Evolutionary conservation across 1,140 invertebrate genomes (phyloP).

Genomic region (Latrodectus geometricus): DNA sequence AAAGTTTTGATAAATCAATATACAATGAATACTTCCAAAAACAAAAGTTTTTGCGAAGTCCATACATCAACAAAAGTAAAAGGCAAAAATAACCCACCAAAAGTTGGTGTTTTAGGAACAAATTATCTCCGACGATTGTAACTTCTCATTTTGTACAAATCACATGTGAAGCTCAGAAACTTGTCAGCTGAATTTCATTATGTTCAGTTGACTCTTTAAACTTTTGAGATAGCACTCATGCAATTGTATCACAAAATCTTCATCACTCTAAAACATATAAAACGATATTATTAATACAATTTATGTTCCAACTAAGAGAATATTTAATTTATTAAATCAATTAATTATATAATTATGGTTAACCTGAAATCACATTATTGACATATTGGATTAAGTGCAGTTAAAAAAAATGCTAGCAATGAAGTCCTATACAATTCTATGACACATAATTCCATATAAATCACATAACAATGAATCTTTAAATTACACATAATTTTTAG

Average conservation of each 20-base stretch:
- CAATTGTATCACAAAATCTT: constrained; percentile 52
- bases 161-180: neutral
- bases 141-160: constrained; percentile 21
- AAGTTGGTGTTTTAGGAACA: constrained; percentile 49
- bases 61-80: neutral
- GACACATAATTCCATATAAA: too few species aligned
- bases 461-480: too few species aligned
- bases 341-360: too few species aligned
- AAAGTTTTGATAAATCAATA: too few species aligned
- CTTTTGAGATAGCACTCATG: constrained; percentile 58
- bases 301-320: too few species aligned
- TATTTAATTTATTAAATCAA: too few species aligned
- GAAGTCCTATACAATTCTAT: too few species aligned
- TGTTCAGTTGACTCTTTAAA: constrained; percentile 43
- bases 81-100: neutral
- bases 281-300: too few species aligned
- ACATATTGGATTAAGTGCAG: too few species aligned
- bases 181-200: constrained; percentile 23
- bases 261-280: constrained; percentile 35
- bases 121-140: constrained; percentile 24
- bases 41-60: neutral
- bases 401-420: too few species aligned
- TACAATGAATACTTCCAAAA: neutral
- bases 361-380: too few species aligned
- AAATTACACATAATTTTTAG: too few species aligned